A percentile compares a stretch with the other conserved stretches of the same genome.
These are phyloP conservation scores for Tribolium castaneum DNA, from an alignment of 1,140 invertebrate genomes.

Conservation along the genomic window DNA sequence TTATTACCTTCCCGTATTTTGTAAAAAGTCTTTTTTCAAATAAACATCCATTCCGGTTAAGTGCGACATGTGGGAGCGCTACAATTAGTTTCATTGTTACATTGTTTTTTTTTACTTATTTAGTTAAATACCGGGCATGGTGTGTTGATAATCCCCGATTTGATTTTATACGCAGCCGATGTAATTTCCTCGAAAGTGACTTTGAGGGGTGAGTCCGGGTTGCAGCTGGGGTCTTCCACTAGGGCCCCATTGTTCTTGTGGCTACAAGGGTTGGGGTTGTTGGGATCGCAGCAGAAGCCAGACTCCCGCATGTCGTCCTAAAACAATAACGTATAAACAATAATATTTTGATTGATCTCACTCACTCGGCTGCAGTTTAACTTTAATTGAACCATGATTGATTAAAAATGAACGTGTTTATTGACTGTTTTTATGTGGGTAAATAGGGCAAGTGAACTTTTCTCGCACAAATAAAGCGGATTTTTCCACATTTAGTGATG, in stretches of 20 bases:
- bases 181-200: slow-evolving; percentile 90
- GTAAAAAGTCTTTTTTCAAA: slow-evolving; percentile 93
- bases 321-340: not conserved
- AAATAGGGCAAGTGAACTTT: not conserved
- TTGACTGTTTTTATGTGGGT: not conserved
- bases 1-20: slow-evolving; percentile 86
- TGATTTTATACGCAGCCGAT: slow-evolving; percentile 89
- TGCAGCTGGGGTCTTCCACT: slow-evolving; percentile 77
- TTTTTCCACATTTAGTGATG: not conserved
- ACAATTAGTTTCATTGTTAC: slow-evolving; percentile 49
- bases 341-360: not conserved
- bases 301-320: slow-evolving; percentile 13
- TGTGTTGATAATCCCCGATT: slow-evolving; percentile 83
- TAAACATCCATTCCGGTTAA: slow-evolving; percentile 86
- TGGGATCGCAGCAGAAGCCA: not conserved
- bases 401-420: not conserved
- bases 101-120: not conserved
- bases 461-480: not conserved
- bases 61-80: slow-evolving; percentile 84
- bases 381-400: not conserved
- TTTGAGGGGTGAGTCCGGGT: slow-evolving; percentile 78
- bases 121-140: slow-evolving; percentile 80
- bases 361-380: not conserved
- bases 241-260: not conserved
- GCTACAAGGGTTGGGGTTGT: not conserved